Conservation (phyloP, 1,140 invertebrate species). For the Drosophila ogumai region DNA sequence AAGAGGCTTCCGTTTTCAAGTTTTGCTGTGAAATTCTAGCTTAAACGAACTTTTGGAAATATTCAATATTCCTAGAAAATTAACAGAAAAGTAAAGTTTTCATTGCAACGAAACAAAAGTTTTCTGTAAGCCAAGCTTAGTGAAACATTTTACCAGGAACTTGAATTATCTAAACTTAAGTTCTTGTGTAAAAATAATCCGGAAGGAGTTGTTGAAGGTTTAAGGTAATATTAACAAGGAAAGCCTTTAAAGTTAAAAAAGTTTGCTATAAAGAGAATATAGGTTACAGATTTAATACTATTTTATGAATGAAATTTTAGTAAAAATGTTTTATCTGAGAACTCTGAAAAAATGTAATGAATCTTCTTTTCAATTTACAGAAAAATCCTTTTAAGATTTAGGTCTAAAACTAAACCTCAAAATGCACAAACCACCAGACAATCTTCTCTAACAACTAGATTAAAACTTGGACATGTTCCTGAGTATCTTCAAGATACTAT, state of each 20-base stretch:
- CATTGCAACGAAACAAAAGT: background rate
- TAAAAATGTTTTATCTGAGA: too few species aligned
- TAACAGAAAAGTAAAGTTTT: too few species aligned
- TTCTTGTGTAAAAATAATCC: background rate
- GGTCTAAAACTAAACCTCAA: background rate
- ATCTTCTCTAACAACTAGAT: background rate
- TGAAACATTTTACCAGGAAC: background rate
- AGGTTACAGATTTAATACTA: background rate
- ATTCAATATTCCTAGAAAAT: background rate
- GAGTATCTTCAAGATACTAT: too few species aligned
- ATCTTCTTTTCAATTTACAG: background rate
- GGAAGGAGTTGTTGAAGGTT: background rate
- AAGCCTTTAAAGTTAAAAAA: background rate
- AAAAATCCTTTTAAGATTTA: background rate
- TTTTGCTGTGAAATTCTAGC: background rate
- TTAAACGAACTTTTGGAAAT: background rate
- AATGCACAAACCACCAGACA: background rate
- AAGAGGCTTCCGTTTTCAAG: slow-evolving; percentile 7
- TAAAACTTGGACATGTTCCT: background rate
- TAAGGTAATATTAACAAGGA: background rate
- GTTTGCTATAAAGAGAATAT: background rate
- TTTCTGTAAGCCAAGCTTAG: background rate
- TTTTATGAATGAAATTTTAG: background rate
- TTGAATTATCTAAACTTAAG: background rate
- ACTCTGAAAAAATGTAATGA: too few species aligned